phyloP scores from a whole-genome alignment of 2,888 invertebrate genomes.

The Sminthurinus aureus region DNA sequence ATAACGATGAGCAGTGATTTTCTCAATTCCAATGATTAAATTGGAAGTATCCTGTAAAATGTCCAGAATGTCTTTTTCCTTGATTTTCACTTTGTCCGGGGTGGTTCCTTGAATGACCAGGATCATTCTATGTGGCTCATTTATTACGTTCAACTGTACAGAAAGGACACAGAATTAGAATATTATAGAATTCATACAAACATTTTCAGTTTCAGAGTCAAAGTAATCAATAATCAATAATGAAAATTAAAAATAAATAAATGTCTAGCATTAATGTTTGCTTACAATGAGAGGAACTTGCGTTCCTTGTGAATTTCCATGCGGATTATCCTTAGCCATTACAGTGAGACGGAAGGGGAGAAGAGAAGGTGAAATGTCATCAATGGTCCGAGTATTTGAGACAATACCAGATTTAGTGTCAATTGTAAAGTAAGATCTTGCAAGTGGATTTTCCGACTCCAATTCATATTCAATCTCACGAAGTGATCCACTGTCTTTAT shows the following conservation, averaged over 20 bases:
- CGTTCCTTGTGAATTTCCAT: constrained; percentile 54
- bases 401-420: constrained; percentile 79
- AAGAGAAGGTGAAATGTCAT: constrained; percentile 70
- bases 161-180: background rate
- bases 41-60: constrained; percentile 77
- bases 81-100: constrained; percentile 73
- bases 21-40: constrained; percentile 81
- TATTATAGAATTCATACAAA: no score
- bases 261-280: no score
- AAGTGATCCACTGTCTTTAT: constrained; percentile 83
- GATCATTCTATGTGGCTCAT: constrained; percentile 78
- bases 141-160: constrained; percentile 77
- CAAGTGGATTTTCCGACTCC: constrained; percentile 63
- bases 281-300: constrained; percentile 58
- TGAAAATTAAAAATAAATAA: no score
- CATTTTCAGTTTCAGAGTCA: no score
- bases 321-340: constrained; percentile 77
- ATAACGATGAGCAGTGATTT: constrained; percentile 79
- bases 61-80: constrained; percentile 68
- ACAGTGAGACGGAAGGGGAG: constrained; percentile 80
- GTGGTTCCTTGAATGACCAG: constrained; percentile 78
- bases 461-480: constrained; percentile 76
- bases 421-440: constrained; percentile 75
- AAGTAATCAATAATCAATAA: no score
- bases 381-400: constrained; percentile 76